Percentiles rank a stretch among this genome's conserved stretches.
These are phyloP conservation scores for Brachyptera putata DNA, from an alignment of 2,888 invertebrate genomes.

Conservation along the genomic window DNA sequence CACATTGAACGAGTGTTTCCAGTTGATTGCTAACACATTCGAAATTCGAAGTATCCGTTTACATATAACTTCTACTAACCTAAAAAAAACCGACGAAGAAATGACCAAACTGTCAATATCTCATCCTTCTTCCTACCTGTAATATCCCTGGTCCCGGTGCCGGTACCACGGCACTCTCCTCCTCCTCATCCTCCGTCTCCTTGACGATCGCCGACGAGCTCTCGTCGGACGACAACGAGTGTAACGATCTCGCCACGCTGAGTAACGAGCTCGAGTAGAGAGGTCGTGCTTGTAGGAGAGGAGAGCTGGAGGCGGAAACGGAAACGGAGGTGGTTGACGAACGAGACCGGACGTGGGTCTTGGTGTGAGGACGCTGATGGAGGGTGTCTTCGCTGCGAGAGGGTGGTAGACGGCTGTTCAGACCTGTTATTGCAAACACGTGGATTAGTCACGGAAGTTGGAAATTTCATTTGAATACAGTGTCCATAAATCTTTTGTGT, in stretches of 20 bases:
- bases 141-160: slow-evolving; percentile 53
- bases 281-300: slow-evolving; percentile 40
- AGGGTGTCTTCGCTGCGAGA: slow-evolving; percentile 76
- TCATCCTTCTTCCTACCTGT: no score
- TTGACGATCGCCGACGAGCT: slow-evolving; percentile 37
- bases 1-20: no score
- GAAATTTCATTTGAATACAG: no score
- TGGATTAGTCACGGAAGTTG: no score
- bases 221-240: slow-evolving; percentile 29
- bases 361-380: slow-evolving; percentile 41
- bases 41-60: no score
- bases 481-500: no score
- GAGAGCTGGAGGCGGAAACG: slow-evolving; percentile 69
- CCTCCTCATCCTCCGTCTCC: slow-evolving; percentile 35
- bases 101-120: no score
- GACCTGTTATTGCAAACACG: no score
- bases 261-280: slow-evolving; percentile 60
- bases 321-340: slow-evolving; percentile 39
- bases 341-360: slow-evolving; percentile 27
- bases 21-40: no score
- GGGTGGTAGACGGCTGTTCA: slow-evolving; percentile 60
- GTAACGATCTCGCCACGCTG: slow-evolving; percentile 52
- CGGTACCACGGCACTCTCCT: slow-evolving; percentile 36
- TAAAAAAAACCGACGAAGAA: no score
- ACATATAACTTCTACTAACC: no score